A percentile compares a stretch with the other conserved stretches of the same genome.
These are phyloP conservation scores for Drusus annulatus DNA, from an alignment of 1,140 invertebrate genomes.

Conservation along the genomic window DNA sequence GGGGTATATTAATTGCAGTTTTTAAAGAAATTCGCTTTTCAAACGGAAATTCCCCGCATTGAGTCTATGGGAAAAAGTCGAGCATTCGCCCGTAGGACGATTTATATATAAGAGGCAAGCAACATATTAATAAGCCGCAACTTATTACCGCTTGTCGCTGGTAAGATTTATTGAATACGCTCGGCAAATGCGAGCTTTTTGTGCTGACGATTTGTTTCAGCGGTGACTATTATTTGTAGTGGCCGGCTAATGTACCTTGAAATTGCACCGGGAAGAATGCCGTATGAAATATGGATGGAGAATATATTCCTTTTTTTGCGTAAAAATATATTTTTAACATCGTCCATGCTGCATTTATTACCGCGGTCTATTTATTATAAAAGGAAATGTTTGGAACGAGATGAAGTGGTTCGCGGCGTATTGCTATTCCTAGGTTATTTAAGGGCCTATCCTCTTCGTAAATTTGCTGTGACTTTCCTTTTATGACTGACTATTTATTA, in stretches of 20 bases:
- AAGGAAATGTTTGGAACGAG: too few species aligned
- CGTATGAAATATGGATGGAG: slow-evolving; percentile 22
- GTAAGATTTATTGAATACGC: slow-evolving; percentile 15
- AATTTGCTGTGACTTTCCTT: too few species aligned
- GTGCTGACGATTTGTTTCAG: slow-evolving; percentile 17
- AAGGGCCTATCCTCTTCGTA: too few species aligned
- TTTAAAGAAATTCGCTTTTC: slow-evolving; percentile 8
- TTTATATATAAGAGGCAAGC: slow-evolving; percentile 13
- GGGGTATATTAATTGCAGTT: slow-evolving; percentile 1
- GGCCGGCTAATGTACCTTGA: slow-evolving; percentile 2
- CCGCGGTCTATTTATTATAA: too few species aligned
- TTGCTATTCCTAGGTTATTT: too few species aligned
- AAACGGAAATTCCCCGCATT: slow-evolving; percentile 9
- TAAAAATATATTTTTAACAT: slow-evolving; percentile 4
- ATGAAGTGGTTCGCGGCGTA: too few species aligned
- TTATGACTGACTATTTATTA: too few species aligned
- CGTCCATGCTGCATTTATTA: background rate
- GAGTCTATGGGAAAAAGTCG: background rate
- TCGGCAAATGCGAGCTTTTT: slow-evolving; percentile 16
- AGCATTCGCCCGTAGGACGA: slow-evolving; percentile 12
- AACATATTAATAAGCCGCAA: slow-evolving; percentile 14
- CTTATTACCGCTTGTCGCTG: slow-evolving; percentile 16
- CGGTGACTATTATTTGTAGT: slow-evolving; percentile 9
- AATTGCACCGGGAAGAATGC: slow-evolving; percentile 13
- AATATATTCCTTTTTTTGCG: background rate